Base-by-base conservation (phyloP, 2,888 invertebrate species). In the Phragmatobia fuliginosa region DNA sequence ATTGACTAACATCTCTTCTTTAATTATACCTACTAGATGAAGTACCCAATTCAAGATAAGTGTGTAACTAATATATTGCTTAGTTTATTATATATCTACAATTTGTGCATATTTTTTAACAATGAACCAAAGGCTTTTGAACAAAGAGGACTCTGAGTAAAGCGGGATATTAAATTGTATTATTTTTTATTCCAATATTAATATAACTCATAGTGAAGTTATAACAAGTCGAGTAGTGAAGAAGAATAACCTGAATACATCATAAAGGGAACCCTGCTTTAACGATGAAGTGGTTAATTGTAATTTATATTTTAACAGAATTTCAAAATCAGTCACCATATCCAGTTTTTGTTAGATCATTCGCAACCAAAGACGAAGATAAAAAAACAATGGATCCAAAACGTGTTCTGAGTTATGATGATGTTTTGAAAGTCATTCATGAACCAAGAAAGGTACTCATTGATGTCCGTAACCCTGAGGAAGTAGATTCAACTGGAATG, bases 401-500 rank as follows among this genome's bases (percentile, higher is more conserved):
- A 68, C 84, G 87, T 81, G 89, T 94, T 8, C 78, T 94, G 5
- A 91, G 90, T 71, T 94, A 93, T 72, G 94, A 94, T 68, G 94
- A 95, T 41, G 88, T 95, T 87, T 72, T 93, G 64, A 90, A 92
- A 76, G 87, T 90, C 1, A 91, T 94, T 58, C 79, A 92, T 61
- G 87, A 92, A 68, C 91, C 93, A 7, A 86, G 91, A 64, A 95
- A 96, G 79, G 89, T 97, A 5, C 95, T 98, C 10, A 96, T 98
- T 80, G 98, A 98, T 94, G 97, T 98, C 0, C 96, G 98, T 59
- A 97, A 97, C 84, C 97, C 97, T 31, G 90, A 95, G 10, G 98
- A 98, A 92, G 92, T 98, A 1, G 85, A 94, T 74, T 95, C 96
- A 76, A 97, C 96, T 36, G 97, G 98, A 6, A 93, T 95, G 86